Base-by-base conservation (phyloP, 2,797 vertebrate genomes). In the Valencia hispanica region DNA sequence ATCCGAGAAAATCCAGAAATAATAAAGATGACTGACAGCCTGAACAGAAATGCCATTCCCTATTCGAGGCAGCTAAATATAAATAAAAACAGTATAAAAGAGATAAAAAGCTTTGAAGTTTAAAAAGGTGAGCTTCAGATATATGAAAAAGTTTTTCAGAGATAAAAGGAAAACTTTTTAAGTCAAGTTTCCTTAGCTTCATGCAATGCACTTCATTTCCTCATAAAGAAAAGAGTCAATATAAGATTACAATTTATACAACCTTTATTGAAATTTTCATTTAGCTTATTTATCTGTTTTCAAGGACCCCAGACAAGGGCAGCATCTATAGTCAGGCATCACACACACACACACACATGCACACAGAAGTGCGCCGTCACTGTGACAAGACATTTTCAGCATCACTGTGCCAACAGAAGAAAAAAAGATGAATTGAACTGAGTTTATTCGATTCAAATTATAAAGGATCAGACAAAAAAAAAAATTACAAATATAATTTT, bases 1-100 rank as follows among this genome's bases (percentile, higher is more conserved):
- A 93, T 91, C 88, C 12, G 0, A 3, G 79, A 83, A 84, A 89
- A 92, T 87, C 73, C 79, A 0, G 41, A 82, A 87, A 86, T 86
- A 88, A 90, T 84, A 88, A 89, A 89, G 65, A 82, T 80, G 77
- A 86, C 72, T 83, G 80, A 74, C 70, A 82, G 79, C 70, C 76
- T 69, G 73, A 80, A 69, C 30, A 76, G 63, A 87, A 87, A 90
- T 51, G 82, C 73, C 41, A 76, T 27, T 78, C 36, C 22, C 32
- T 20, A 74, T 84, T 84, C 72, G 51, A 86, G 61, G 61, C 36
- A 68, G 45, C 74, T 0, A 65, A 65, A 71, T 75, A 53, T 79
- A 84, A 89, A 86, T 82, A 83, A 79, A 57, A 78, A 55, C 15
- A 32, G 74, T 78, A 85, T 70, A 34, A 84, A 93, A 84, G 79